phyloP scores from a whole-genome alignment of 2,797 vertebrate species.

The Sus cebifrons region DNA sequence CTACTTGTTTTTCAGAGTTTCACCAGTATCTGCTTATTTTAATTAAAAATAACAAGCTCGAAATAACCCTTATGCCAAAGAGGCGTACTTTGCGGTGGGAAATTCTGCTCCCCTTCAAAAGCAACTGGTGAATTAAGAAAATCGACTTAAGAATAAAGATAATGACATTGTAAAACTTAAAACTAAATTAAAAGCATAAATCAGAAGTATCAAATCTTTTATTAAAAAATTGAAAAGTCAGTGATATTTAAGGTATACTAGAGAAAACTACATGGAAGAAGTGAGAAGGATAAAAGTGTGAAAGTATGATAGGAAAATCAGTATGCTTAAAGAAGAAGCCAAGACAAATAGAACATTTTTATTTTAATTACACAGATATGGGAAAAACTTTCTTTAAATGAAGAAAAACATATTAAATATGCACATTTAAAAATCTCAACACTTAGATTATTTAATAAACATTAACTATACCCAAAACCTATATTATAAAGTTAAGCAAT shows the following conservation, averaged over 20 bases:
- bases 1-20: background rate
- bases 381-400: conserved; percentile 40
- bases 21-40: background rate
- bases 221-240: conserved; percentile 32
- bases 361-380: conserved; percentile 21
- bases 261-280: conserved; percentile 26
- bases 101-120: conserved; percentile 19
- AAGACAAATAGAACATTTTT: background rate
- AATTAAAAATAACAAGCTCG: background rate
- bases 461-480: background rate
- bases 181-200: conserved; percentile 50
- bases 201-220: conserved; percentile 7
- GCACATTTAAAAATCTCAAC: background rate
- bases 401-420: conserved; percentile 41
- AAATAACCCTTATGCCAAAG: conserved; percentile 6
- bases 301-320: background rate
- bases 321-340: conserved; percentile 8
- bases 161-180: conserved; percentile 20
- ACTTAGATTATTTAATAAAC: conserved; percentile 62
- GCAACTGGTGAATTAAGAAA: background rate
- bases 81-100: background rate
- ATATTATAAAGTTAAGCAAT: conserved; percentile 44
- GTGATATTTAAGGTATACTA: conserved; percentile 26
- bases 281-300: background rate
- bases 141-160: conserved; percentile 8